Evolutionary conservation across 2,888 invertebrate species (phyloP).

Genomic region (Empis livida): DNA sequence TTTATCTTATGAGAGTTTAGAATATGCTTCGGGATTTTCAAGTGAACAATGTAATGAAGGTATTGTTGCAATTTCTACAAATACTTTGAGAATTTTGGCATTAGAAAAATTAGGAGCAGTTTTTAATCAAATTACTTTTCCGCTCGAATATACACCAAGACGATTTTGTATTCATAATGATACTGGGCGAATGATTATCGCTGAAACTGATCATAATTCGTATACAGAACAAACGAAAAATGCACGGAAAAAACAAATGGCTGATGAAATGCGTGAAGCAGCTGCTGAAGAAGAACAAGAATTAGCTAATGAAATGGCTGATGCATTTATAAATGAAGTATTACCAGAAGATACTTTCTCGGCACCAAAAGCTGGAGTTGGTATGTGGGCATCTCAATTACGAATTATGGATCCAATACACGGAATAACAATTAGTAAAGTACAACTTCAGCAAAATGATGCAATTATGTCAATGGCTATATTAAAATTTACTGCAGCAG

Average conservation of each 20-base stretch:
- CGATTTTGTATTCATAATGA: slow-evolving; percentile 89
- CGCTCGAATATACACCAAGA: slow-evolving; percentile 89
- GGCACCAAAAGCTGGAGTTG: slow-evolving; percentile 88
- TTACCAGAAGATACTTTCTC: slow-evolving; percentile 89
- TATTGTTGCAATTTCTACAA: slow-evolving; percentile 96
- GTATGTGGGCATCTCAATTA: slow-evolving; percentile 91
- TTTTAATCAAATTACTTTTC: slow-evolving; percentile 90
- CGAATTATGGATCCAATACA: slow-evolving; percentile 75
- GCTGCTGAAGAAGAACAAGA: slow-evolving; percentile 93
- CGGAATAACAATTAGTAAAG: slow-evolving; percentile 62
- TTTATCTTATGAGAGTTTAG: slow-evolving; percentile 88
- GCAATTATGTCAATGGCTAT: slow-evolving; percentile 84
- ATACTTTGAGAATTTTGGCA: slow-evolving; percentile 92
- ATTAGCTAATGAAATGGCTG: slow-evolving; percentile 93
- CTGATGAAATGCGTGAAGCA: slow-evolving; percentile 95
- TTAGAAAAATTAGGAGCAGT: slow-evolving; percentile 96
- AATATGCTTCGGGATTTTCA: slow-evolving; percentile 95
- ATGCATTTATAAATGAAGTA: slow-evolving; percentile 88
- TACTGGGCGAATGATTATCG: slow-evolving; percentile 74
- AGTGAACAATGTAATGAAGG: slow-evolving; percentile 98
- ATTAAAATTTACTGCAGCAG: slow-evolving; percentile 56
- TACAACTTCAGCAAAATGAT: slow-evolving; percentile 89
- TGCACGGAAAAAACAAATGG: slow-evolving; percentile 85
- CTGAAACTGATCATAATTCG: slow-evolving; percentile 97
- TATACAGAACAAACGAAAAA: slow-evolving; percentile 95